Base-by-base conservation (phyloP, 2,888 invertebrate species). In the Zygogramma bicolorata region DNA sequence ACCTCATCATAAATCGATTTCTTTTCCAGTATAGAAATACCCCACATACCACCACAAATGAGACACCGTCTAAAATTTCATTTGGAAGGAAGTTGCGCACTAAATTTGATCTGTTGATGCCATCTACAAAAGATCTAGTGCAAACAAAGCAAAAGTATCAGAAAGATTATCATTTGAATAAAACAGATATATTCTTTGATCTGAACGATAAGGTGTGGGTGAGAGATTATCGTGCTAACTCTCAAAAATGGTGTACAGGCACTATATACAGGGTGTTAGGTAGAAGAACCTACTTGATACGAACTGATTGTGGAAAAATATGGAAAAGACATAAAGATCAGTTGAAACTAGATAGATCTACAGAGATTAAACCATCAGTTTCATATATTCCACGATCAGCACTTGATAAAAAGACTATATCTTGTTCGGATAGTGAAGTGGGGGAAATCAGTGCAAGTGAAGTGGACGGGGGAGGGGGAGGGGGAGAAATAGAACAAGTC, bases 301-400 rank as follows among this genome's bases (percentile, higher is more conserved):
- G 31, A 60, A 29, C 60, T 29, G 60, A 60, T 60, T 10, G 31
- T 29, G 27, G 34, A 31, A 60, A 29, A 29, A 60, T 34, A 60
- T 60, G 18, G n/a, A 60, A 60, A 27, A 25, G 57, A 34, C 25
- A 60, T 60, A 29, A 1, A 60, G 29, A 60, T 60, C 10, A 46
- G 46, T 38, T 38, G 38, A 38, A 10, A 38, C 7, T 38, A 38
- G 38, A 38, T 10, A 38, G 10, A 38, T 38, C 38, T 8, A 38
- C 38, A 38, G 38, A 38, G 38, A 38, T 38, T 38, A 10, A 8
- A 38, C 10, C 38, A 38, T 7, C n/a, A n/a, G n/a, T n/a, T n/a
- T n/a, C n/a, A n/a, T n/a, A n/a, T n/a, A n/a, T n/a, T n/a, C n/a
- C n/a, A n/a, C n/a, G n/a, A n/a, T n/a, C n/a, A n/a, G n/a, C n/a